Percentiles rank a stretch among this genome's conserved stretches.
Evolutionary conservation across 1,140 invertebrate species (phyloP).

Genomic region (Orius insidiosus): DNA sequence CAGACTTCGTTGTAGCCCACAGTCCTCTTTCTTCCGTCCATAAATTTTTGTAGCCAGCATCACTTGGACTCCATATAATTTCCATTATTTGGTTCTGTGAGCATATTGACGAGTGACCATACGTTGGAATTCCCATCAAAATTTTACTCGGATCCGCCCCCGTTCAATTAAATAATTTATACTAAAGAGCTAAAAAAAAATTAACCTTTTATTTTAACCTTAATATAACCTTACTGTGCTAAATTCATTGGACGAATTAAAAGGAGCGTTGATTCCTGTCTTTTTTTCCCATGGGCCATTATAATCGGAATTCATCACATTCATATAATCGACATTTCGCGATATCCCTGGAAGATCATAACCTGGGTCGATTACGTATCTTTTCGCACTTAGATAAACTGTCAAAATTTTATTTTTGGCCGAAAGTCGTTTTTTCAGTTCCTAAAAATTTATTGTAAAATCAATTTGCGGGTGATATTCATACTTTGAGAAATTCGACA

Average conservation of each 20-base stretch:
- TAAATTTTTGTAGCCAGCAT: conserved; percentile 48
- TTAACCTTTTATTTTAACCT: not conserved
- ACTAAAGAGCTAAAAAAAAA: conserved; percentile 41
- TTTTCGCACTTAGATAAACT: conserved; percentile 55
- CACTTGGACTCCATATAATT: conserved; percentile 31
- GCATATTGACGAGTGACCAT: conserved; percentile 61
- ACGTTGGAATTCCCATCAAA: conserved; percentile 64
- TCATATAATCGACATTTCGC: conserved; percentile 59
- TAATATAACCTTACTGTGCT: not conserved
- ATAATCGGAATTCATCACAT: conserved; percentile 83
- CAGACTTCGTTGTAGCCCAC: conserved; percentile 77
- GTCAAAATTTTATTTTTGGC: conserved; percentile 44
- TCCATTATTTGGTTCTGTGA: conserved; percentile 24
- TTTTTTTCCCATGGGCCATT: conserved; percentile 65
- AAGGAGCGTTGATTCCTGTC: conserved; percentile 50
- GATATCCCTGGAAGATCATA: conserved; percentile 60
- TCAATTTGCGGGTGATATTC: not conserved
- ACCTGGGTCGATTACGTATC: conserved; percentile 45
- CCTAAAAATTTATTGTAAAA: conserved; percentile 26
- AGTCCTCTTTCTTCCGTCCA: conserved; percentile 59
- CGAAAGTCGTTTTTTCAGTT: conserved; percentile 40
- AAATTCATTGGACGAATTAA: conserved; percentile 4
- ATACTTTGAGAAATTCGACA: conserved; percentile 49
- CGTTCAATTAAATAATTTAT: conserved; percentile 52
- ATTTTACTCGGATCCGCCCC: conserved; percentile 58